phyloP scores from a whole-genome alignment of 2,888 invertebrate genomes.

The Drosophila histrio region DNA sequence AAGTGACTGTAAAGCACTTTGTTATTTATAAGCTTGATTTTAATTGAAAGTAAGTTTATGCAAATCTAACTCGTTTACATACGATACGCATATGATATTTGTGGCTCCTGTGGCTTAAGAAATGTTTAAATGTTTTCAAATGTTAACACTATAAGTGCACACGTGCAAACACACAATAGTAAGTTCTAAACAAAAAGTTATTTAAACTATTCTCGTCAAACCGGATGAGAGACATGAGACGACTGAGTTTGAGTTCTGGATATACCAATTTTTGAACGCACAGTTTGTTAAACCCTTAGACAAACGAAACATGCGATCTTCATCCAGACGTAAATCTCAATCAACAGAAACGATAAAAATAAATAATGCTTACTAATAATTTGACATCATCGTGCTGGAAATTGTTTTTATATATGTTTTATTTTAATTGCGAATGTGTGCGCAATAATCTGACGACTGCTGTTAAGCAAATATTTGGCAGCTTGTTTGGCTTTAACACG shows the following conservation, averaged over 20 bases:
- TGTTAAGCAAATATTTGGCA: conserved; percentile 45
- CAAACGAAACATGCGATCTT: conserved; percentile 32
- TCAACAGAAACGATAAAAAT: conserved; percentile 4
- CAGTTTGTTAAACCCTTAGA: conserved; percentile 53
- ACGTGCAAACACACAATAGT: conserved; percentile 23
- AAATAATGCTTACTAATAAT: conserved; percentile 35
- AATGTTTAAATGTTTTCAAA: background rate
- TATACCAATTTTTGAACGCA: conserved; percentile 18
- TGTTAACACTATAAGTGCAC: conserved; percentile 1
- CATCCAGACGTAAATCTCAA: conserved; percentile 10
- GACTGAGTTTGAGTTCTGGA: background rate
- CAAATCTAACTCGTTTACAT: conserved; percentile 29
- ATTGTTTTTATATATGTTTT: conserved; percentile 18
- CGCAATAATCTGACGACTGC: conserved; percentile 37
- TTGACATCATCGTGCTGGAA: conserved; percentile 62
- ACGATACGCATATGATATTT: background rate
- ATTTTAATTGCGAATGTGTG: conserved; percentile 50
- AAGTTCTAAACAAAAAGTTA: background rate
- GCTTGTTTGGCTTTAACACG: conserved; percentile 27
- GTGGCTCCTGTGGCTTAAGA: background rate
- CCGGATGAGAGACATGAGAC: conserved; percentile 49
- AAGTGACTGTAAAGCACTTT: conserved; percentile 30
- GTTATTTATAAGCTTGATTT: conserved; percentile 20
- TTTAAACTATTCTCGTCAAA: conserved; percentile 36
- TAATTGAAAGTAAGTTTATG: conserved; percentile 31